These are phyloP conservation scores for Lithodes maja DNA, from an alignment of 2,888 invertebrate species.

Conservation along the genomic window DNA sequence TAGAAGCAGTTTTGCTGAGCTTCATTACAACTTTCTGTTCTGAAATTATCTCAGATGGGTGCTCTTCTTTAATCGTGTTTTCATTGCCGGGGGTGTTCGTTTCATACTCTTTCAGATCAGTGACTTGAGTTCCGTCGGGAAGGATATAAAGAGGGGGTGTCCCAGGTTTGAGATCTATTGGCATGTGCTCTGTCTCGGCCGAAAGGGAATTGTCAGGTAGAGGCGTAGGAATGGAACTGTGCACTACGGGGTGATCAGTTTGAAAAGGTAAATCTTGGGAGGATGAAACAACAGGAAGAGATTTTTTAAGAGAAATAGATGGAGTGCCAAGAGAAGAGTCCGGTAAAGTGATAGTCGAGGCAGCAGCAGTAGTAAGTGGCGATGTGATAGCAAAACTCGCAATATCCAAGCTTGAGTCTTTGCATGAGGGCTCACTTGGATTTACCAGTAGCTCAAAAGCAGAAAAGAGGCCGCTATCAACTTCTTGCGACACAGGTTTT, in stretches of 20 bases:
- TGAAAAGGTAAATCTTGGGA: background rate
- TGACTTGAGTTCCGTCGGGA: conserved; percentile 42
- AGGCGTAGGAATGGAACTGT: background rate
- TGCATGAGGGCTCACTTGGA: background rate
- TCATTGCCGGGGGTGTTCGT: background rate
- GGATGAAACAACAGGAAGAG: background rate
- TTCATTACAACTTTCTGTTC: background rate
- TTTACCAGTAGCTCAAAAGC: background rate
- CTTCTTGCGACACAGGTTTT: background rate
- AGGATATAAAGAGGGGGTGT: conserved; percentile 46
- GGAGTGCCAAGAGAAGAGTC: background rate
- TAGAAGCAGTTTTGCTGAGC: background rate
- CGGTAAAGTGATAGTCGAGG: background rate
- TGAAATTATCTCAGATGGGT: background rate
- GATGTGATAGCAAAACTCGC: background rate
- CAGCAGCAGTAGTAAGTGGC: background rate
- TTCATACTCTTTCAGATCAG: conserved; percentile 25
- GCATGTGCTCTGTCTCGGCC: background rate
- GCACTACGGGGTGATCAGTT: background rate
- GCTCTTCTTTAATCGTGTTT: background rate
- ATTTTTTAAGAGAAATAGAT: background rate
- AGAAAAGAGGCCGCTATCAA: background rate
- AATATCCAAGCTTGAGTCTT: background rate
- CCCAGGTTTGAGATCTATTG: conserved; percentile 45
- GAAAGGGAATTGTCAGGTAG: background rate